Base-by-base conservation (phyloP, 2,113 vertebrate genomes). In the Syrrhaptes paradoxus region DNA sequence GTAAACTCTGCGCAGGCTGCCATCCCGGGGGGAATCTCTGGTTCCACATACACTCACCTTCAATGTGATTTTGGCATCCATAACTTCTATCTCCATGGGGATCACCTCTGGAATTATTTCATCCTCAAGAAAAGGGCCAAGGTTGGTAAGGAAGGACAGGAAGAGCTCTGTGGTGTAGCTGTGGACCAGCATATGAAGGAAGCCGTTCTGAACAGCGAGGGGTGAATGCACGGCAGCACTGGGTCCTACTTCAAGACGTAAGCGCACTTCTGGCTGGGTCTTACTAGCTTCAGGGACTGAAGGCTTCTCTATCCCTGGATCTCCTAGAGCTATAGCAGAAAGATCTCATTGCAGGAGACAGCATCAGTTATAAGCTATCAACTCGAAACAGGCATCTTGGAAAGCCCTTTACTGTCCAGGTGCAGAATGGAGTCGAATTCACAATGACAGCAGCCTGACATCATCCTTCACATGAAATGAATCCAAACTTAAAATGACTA, bases 111-210 rank as follows among this genome's bases (percentile, higher is more conserved):
- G 98, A 32, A 98, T 97, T 78, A 99, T 96, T 85, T 99, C 99
- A 32, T 99, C 99, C 93, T 99, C 99, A 11, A 99, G 98, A 92
- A 99, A 99, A 48, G 99, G 99, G 4, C 98, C 99, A 8, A 99
- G 97, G 77, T 97, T 98, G 51, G 98, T 96, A 34, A 99, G 96
- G 25, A 98, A 99, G 38, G 99, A 99, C 26, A 97, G 97, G 79
- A 99, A 92, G 81, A 99, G 70, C 93, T 99, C 98, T 1, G 98
- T 97, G 54, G 85, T 92, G 94, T 97, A 98, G 86, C 97, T 97
- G 28, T 58, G 97, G 59, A 99, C 77, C 67, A 98, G 95, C 81
- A 99, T 34, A 14, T 97, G 98, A 34, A 99, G 92, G 94, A 98
- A 99, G 46, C 99, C 99, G 26, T 98, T 97, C 61, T 97, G 98